Conservation (phyloP, 2,888 invertebrate species). For the Nesidiocoris tenuis region DNA sequence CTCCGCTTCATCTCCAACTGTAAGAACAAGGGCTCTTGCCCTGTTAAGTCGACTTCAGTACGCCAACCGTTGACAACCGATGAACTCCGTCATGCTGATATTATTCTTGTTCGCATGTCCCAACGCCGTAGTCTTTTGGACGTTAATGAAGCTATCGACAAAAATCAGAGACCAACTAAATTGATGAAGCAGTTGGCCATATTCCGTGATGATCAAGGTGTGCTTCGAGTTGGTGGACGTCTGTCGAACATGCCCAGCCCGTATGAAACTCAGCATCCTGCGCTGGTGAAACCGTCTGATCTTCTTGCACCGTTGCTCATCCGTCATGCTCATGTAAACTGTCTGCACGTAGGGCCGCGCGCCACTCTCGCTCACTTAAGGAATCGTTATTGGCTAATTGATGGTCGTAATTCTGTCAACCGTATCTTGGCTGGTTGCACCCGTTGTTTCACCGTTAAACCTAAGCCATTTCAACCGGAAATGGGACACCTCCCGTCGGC, state of each 20-base stretch:
- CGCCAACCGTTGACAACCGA: constrained; percentile 3
- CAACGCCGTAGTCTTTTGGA: neutral
- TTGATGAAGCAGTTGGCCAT: neutral
- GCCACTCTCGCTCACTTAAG: no score
- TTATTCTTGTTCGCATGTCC: neutral
- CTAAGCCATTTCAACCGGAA: neutral
- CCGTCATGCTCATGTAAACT: neutral
- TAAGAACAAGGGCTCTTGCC: neutral
- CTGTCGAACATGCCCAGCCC: neutral
- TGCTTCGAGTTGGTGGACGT: neutral
- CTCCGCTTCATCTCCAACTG: neutral
- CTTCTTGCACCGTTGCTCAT: neutral
- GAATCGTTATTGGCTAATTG: neutral
- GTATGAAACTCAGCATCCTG: neutral
- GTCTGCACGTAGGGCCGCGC: neutral
- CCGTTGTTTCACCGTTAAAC: constrained; percentile 6
- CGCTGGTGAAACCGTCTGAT: no score
- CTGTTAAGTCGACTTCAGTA: neutral
- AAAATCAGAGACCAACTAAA: neutral
- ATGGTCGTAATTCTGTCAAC: constrained; percentile 10
- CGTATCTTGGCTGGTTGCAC: neutral
- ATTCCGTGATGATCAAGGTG: neutral
- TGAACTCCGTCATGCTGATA: constrained; percentile 1
- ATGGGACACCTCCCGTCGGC: constrained; percentile 4
- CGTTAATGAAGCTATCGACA: neutral